phyloP scores from a whole-genome alignment of 30 jellyfish, hydroid and myxozoan genomes.

The Rhopilema esculentum region DNA sequence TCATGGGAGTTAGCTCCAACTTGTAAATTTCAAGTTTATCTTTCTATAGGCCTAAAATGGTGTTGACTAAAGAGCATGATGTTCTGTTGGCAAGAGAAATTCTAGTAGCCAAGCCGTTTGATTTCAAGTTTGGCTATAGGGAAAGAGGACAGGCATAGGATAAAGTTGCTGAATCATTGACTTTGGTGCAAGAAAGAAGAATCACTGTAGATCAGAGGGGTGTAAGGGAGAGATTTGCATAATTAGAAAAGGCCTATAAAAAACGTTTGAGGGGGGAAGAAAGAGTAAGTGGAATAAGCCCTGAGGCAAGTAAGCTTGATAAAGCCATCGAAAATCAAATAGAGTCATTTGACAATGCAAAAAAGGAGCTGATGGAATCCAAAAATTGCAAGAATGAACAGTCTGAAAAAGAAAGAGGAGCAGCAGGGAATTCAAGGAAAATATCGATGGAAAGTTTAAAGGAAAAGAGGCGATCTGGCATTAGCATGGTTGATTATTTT shows the following conservation, averaged over 20 bases:
- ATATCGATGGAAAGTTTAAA: no score
- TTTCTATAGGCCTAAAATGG: constrained; percentile 10
- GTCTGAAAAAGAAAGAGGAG: no score
- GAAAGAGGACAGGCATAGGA: no score
- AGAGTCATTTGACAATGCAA: not conserved
- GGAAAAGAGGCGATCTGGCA: no score
- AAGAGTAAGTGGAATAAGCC: not conserved
- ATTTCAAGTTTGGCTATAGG: constrained; percentile 4
- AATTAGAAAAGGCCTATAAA: not conserved
- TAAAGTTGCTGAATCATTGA: no score
- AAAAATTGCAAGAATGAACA: not conserved
- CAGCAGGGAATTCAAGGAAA: no score
- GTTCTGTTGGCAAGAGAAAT: no score
- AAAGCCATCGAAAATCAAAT: not conserved
- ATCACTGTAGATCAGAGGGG: not conserved
- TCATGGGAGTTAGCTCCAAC: no score
- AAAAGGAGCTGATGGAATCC: not conserved
- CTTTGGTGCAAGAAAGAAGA: not conserved
- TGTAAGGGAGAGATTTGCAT: no score
- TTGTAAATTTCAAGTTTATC: not conserved
- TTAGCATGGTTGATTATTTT: not conserved
- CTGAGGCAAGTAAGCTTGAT: not conserved
- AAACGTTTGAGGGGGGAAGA: not conserved
- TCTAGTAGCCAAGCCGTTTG: constrained; percentile 8
- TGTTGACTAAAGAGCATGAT: not conserved